A percentile compares a stretch with the other conserved stretches of the same genome.
These are phyloP conservation scores for Thunnus thynnus DNA, from an alignment of 2,113 vertebrate species.

Conservation along the genomic window DNA sequence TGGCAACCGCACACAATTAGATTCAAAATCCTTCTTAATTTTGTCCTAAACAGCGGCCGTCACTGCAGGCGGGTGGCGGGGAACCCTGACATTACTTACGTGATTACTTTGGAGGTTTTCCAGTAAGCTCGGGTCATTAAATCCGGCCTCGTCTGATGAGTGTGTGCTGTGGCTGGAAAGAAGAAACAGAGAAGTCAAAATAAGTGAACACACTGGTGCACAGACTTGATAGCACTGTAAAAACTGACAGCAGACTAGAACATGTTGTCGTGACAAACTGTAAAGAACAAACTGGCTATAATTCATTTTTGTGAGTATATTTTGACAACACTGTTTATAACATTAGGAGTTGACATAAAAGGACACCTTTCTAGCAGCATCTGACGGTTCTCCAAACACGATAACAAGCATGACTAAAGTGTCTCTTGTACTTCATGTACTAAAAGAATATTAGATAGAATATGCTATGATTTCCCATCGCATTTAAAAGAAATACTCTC, in stretches of 20 bases:
- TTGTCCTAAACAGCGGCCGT: conserved; percentile 34
- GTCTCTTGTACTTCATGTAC: neutral
- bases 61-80: neutral
- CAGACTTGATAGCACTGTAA: conserved; percentile 21
- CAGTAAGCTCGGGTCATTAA: conserved; percentile 93
- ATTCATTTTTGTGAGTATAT: neutral
- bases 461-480: neutral
- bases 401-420: neutral
- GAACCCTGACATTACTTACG: conserved; percentile 87
- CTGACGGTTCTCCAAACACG: conserved; percentile 1
- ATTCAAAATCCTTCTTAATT: conserved; percentile 49
- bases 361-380: neutral
- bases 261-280: neutral
- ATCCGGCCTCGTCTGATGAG: conserved; percentile 89
- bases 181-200: conserved; percentile 62
- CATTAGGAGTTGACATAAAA: neutral
- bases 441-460: neutral
- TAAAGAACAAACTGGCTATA: neutral
- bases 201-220: neutral
- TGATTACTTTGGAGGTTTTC: conserved; percentile 98
- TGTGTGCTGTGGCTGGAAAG: conserved; percentile 89
- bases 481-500: neutral
- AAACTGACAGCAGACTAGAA: conserved; percentile 5
- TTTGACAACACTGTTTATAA: neutral
- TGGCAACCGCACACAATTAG: conserved; percentile 20